Evolutionary conservation across 2,888 invertebrate genomes (phyloP).

Genomic region (Sphinx pinastri): DNA sequence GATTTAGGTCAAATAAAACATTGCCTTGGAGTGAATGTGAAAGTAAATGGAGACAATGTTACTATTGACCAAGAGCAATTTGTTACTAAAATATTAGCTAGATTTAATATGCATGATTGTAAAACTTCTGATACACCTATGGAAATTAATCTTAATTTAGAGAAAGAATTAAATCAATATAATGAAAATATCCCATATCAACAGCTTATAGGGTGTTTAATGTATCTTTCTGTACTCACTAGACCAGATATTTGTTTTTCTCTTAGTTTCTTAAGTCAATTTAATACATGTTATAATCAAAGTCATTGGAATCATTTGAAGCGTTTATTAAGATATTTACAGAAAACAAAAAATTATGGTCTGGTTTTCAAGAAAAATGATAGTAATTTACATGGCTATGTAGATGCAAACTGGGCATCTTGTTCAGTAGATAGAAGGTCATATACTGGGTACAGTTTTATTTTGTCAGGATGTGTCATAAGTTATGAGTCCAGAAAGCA

Average conservation of each 20-base stretch:
- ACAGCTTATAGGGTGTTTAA: slow-evolving; percentile 38
- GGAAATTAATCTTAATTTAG: slow-evolving; percentile 36
- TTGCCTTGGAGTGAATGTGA: slow-evolving; percentile 33
- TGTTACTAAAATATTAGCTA: slow-evolving; percentile 13
- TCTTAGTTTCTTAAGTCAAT: slow-evolving; percentile 39
- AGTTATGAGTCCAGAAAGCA: slow-evolving; percentile 32
- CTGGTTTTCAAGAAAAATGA: slow-evolving; percentile 28
- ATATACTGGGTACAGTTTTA: slow-evolving; percentile 32
- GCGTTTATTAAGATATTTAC: slow-evolving; percentile 34
- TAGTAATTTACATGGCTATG: slow-evolving; percentile 14
- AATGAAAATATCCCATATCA: slow-evolving; percentile 33
- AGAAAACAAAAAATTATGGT: slow-evolving; percentile 35
- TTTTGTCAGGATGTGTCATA: slow-evolving; percentile 22
- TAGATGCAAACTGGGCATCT: slow-evolving; percentile 33
- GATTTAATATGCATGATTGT: slow-evolving; percentile 37
- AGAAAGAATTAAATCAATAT: slow-evolving; percentile 29
- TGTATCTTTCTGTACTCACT: slow-evolving; percentile 37
- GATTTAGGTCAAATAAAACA: slow-evolving; percentile 31
- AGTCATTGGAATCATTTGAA: slow-evolving; percentile 35
- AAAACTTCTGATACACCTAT: slow-evolving; percentile 39
- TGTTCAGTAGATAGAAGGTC: slow-evolving; percentile 29
- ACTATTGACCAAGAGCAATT: background rate
- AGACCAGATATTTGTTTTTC: slow-evolving; percentile 39
- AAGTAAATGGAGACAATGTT: slow-evolving; percentile 21
- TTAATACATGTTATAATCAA: slow-evolving; percentile 36